phyloP scores from a whole-genome alignment of 1,140 invertebrate genomes.

The Sminthurides bifidus region DNA sequence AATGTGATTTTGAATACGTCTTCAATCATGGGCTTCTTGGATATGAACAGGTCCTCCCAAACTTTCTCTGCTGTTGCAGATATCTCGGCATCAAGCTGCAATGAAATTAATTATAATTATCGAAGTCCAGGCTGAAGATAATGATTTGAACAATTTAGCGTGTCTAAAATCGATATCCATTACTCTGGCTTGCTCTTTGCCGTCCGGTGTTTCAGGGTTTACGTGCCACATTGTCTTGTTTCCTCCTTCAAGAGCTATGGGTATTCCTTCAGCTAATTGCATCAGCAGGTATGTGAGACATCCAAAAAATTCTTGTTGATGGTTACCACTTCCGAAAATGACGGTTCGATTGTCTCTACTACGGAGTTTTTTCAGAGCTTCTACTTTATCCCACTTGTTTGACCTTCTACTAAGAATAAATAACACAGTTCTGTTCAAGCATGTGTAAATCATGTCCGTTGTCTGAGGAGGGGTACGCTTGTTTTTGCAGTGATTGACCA shows the following conservation, averaged over 20 bases:
- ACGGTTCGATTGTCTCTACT: slow-evolving; percentile 47
- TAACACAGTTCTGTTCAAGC: slow-evolving; percentile 84
- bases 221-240: slow-evolving; percentile 81
- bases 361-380: slow-evolving; percentile 85
- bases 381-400: slow-evolving; percentile 79
- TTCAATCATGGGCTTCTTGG: slow-evolving; percentile 88
- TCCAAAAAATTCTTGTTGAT: slow-evolving; percentile 87
- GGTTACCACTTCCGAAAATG: slow-evolving; percentile 79
- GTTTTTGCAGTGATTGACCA: slow-evolving; percentile 45
- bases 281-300: slow-evolving; percentile 61
- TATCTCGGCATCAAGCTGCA: slow-evolving; percentile 31
- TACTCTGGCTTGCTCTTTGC: slow-evolving; percentile 5
- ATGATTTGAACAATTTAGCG: not conserved
- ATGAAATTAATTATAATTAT: not conserved
- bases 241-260: slow-evolving; percentile 50
- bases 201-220: not conserved
- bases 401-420: slow-evolving; percentile 75
- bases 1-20: slow-evolving; percentile 84
- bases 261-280: slow-evolving; percentile 23
- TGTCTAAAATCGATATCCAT: not conserved
- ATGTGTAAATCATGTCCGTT: slow-evolving; percentile 74
- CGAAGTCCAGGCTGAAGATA: not conserved
- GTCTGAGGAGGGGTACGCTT: slow-evolving; percentile 39
- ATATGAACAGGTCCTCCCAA: slow-evolving; percentile 93
- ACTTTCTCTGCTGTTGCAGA: slow-evolving; percentile 68